Evolutionary conservation across 1,140 invertebrate genomes (phyloP), one percentile per base, ranked within the genome.

Genomic region (Tribolium madens): DNA sequence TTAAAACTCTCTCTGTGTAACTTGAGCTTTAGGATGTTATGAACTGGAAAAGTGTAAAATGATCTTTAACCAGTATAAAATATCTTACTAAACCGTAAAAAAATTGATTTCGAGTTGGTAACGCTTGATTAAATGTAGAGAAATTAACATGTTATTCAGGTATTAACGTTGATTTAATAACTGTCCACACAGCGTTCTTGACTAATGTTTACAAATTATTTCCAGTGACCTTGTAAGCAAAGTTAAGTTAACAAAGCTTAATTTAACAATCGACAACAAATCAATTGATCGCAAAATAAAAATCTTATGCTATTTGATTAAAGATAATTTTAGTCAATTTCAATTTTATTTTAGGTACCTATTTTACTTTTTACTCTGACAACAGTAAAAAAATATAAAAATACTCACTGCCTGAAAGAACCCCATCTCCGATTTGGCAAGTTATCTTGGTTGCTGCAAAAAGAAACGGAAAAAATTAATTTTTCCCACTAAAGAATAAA

Each of bases 341-440:
- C n/a, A n/a, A n/a, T n/a, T n/a, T n/a, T n/a, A n/a, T n/a, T n/a
- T n/a, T n/a, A n/a, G n/a, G n/a, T n/a, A n/a, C n/a, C n/a, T n/a
- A n/a, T n/a, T n/a, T n/a, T n/a, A n/a, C n/a, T n/a, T n/a, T n/a
- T n/a, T n/a, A n/a, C n/a, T n/a, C n/a, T n/a, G n/a, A n/a, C 17
- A 33, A 64, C 12, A 13, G 6, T 26, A 3, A 26, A 64, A 50
- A 50, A 53, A 52, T 17, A 26, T 53, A 42, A 74, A 47, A 64
- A 48, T 17, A 86, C 91, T 92, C 90, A 93, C 92, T 93, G 91
- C 90, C 92, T 88, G 89, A 93, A 92, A 70, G 92, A 93, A 78
- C 92, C 92, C 92, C 92, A 93, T 87, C 92, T 88, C 79, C 92
- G 88, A 84, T 92, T 90, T 78, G 92, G 89, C 78, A 92, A 87